Base-by-base conservation (phyloP, 2,113 vertebrate species). In the Noturus placidus region DNA sequence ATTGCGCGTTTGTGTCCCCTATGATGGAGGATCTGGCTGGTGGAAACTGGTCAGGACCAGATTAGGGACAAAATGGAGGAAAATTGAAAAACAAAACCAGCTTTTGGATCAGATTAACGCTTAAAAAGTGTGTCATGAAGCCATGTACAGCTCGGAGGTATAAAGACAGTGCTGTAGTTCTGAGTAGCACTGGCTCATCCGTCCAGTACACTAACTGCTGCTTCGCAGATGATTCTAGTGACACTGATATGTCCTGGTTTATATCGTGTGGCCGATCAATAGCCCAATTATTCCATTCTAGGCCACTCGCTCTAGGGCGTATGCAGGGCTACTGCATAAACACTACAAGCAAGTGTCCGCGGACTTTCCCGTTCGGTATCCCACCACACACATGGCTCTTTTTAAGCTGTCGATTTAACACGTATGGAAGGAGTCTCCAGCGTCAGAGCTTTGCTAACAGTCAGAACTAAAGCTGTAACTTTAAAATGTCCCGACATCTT, bases 221-320 rank as follows among this genome's bases (percentile, higher is more conserved):
- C n/a, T 30, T 30, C 30, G 19, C 63, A 30, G 30, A 67, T 4
- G 67, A 69, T 35, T 15, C 4, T 7, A 70, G 67, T 9, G 33
- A 70, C 6, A 27, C 35, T 13, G 33, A 76, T 61, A 30, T 46
- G 84, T 5, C 52, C 84, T 59, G 33, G 42, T 74, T 85, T 56
- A 38, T 7, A 69, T 76, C 74, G 67, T 65, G 82, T 20, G 35
- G 38, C 25, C 46, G n/a, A 84, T 88, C 87, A 79, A 69, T 84
- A 83, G 52, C 59, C 17, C 9, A 25, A 63, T 82, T 82, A 70
- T 72, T 78, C 42, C 25, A 15, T 65, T 84, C 82, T n/a, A 20
- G 59, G n/a, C 76, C 76, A 79, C 20, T 22, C 7, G 72, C 42
- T 74, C 59, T 15, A 69, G 65, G 83, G 65, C 0, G 15, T 33